Conservation (phyloP, 2,113 vertebrate genomes). For the Potamarius usumacintae region DNA sequence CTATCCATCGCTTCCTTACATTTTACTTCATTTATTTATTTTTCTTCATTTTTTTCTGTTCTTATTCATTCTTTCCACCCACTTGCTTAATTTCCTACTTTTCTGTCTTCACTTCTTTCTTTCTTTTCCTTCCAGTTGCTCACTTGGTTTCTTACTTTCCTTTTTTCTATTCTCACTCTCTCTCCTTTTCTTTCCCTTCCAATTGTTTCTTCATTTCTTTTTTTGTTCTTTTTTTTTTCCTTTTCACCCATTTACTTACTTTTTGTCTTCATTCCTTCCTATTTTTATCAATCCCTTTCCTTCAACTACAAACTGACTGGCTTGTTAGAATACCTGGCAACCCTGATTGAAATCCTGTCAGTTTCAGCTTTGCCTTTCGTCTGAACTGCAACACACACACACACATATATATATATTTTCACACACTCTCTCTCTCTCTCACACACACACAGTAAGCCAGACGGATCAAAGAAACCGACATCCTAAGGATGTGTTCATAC, state of each 20-base stretch:
- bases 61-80: background rate
- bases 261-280: no score
- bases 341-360: background rate
- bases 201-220: no score
- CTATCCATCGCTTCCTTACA: background rate
- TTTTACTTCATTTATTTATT: background rate
- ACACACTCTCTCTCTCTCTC: background rate
- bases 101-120: no score
- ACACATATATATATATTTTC: no score
- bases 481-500: slow-evolving; percentile 1
- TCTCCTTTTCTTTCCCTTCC: background rate
- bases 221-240: no score
- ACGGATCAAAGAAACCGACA: background rate
- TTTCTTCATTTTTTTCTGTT: background rate
- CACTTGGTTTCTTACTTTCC: no score
- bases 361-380: no score
- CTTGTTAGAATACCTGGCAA: background rate
- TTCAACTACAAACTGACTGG: background rate
- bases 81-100: no score
- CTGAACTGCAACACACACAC: no score
- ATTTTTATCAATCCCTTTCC: background rate
- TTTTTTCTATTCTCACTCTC: no score
- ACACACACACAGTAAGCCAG: background rate
- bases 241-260: no score
- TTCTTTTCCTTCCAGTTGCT: no score